Base-by-base conservation (phyloP, 2,797 vertebrate genomes). In the Gouania willdenowi region DNA sequence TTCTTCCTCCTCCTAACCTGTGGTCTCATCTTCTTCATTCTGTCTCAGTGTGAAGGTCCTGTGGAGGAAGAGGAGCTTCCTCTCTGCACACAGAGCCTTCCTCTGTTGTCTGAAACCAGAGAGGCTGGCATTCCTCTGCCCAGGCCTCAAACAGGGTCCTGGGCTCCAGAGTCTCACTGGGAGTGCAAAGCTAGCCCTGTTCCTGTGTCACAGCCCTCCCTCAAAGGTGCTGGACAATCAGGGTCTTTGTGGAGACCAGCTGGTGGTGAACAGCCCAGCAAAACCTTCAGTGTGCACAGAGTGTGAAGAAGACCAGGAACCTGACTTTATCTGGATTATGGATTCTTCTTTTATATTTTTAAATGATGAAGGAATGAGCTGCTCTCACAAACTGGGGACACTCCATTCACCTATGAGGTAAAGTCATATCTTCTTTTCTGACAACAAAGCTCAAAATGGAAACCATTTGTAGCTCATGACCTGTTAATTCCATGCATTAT, bases 141-240 rank as follows among this genome's bases (percentile, higher is more conserved):
- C 40, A 31, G 49, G 59, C 49, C 54, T 73, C 46, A 51, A 65
- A 68, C 58, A 68, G 46, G 67, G 66, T 56, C 58, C 28, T 20
- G 13, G 6, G 66, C 47, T 51, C 55, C 62, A 42, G 36, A 24
- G 56, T 64, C 75, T 71, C 44, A 0, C 44, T 16, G 70, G 61
- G 71, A 75, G 25, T 33, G 65, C 43, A 72, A 75, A 56, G 58
- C 36, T 66, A 69, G 64, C 45, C 41, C 1, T 47, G 24, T 14
- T 68, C 47, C 44, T 31, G 15, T 53, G 45, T 38, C 5, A 30
- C 48, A 37, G 39, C 40, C 53, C 62, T 62, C 37, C 21, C 35
- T 56, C 38, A 48, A n/a, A 66, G 52, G 78, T 76, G 78, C n/a
- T n/a, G 20, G 69, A 85, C 82, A 83, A 80, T 79, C 72, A 19